Evolutionary conservation across 1,140 invertebrate species (phyloP), one percentile per base, ranked within the genome.

Genomic region (Ostrea edulis): DNA sequence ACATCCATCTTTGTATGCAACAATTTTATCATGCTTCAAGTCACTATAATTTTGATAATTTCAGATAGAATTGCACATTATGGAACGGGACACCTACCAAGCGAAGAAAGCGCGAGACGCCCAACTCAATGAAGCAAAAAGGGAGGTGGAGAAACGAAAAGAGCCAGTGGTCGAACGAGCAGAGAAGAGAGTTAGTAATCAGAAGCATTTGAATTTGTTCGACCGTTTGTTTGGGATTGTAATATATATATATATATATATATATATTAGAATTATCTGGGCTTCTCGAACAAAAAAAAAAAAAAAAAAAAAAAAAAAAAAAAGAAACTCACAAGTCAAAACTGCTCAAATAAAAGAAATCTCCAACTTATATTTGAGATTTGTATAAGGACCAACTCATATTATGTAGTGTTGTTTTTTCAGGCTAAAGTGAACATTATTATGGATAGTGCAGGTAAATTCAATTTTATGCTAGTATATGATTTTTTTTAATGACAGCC

Each of bases 1-100:
- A 9, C 8, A 55, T 55, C 54, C 9, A 2, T 12, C 4, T 58
- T 0, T 62, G 5, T 20, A 58, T 20, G 5, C 55, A 62, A n/a
- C 55, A 62, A 7, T 7, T 62, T 55, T 62, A 20, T 8, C 17
- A n/a, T 20, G 55, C 17, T 62, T 62, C 20, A 62, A 17, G n/a
- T 62, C 17, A 20, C 20, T 62, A 62, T 29, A 25, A 77, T 77
- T 77, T 65, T 55, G 35, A 25, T 12, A 14, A 54, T 85, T 88
- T 5, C 84, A 91, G 91, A 88, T 62, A 85, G 89, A 91, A 17
- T 84, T 92, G 2, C 87, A 90, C 35, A 71, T 58, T 14, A 89
- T 91, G 88, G 91, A 91, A 68, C 82, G 90, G 82, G 90, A 92
- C 65, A 90, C 90, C 89, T 90, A 92, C 82, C 89, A 90, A 53